Evolutionary conservation across 2,888 invertebrate genomes (phyloP).

Genomic region (Helleia helle): DNA sequence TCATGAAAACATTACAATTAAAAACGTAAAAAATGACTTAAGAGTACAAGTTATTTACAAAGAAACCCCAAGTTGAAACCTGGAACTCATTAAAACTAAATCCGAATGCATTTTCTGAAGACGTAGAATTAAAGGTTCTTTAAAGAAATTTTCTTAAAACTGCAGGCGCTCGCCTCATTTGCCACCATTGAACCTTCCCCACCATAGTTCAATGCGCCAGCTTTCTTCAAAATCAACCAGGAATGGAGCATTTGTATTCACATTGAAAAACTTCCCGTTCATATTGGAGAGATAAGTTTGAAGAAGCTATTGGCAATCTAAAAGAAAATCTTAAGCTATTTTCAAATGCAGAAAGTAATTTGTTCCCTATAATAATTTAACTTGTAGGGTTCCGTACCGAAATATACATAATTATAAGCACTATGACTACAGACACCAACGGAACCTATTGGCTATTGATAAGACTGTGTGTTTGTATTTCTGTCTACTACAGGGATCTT

Average conservation of each 20-base stretch:
- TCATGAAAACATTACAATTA: background rate
- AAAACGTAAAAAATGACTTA: background rate
- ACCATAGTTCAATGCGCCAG: slow-evolving; percentile 47
- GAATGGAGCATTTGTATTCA: slow-evolving; percentile 40
- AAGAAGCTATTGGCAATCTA: slow-evolving; percentile 1
- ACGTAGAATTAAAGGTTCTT: slow-evolving; percentile 63
- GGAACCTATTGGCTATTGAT: no score
- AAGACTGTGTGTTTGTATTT: no score
- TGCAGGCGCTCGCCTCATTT: slow-evolving; percentile 64
- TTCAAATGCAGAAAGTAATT: no score
- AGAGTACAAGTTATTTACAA: slow-evolving; percentile 39
- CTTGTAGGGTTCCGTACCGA: no score
- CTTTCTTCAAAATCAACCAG: slow-evolving; percentile 49
- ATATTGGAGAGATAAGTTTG: background rate
- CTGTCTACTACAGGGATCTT: no score
- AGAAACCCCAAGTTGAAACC: slow-evolving; percentile 61
- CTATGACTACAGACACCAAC: no score
- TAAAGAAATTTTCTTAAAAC: slow-evolving; percentile 62
- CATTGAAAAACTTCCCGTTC: slow-evolving; percentile 28
- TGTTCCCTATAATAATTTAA: no score
- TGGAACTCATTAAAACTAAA: slow-evolving; percentile 72
- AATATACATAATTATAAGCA: no score
- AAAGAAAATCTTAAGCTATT: background rate
- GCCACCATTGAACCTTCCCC: slow-evolving; percentile 58
- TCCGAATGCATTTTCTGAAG: slow-evolving; percentile 67